Percentiles rank a stretch among this genome's conserved stretches.
phyloP scores from a whole-genome alignment of 2,113 vertebrate genomes.

The Tricholaema leucomelas region DNA sequence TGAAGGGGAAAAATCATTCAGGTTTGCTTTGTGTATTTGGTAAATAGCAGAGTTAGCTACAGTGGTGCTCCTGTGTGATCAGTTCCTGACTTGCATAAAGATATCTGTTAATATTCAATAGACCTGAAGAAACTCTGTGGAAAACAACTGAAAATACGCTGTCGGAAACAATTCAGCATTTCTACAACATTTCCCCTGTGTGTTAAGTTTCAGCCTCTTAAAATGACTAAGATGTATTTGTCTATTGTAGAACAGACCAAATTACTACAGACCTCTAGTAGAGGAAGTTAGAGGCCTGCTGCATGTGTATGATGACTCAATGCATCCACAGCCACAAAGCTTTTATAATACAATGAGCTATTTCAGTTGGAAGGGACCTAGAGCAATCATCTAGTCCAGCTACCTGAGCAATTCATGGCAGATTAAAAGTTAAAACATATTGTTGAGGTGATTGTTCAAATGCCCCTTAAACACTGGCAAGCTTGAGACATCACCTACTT shows the following conservation, averaged over 20 bases:
- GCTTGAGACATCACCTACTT: too few relatives aligned
- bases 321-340: not conserved
- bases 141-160: not conserved
- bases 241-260: not conserved
- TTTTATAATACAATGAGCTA: not conserved
- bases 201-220: not conserved
- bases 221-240: not conserved
- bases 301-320: not conserved
- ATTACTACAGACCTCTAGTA: not conserved
- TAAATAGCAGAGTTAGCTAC: not conserved
- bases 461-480: too few relatives aligned
- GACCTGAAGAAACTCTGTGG: not conserved
- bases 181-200: not conserved
- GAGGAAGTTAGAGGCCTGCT: not conserved
- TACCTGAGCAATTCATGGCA: not conserved
- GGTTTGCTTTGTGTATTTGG: not conserved
- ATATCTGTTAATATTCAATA: not conserved
- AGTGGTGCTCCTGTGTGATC: not conserved
- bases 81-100: not conserved
- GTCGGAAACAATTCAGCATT: not conserved
- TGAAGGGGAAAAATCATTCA: not conserved
- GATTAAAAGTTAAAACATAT: not conserved
- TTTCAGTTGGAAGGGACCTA: not conserved
- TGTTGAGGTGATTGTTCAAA: too few relatives aligned
- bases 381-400: not conserved